Conservation (phyloP, 2,888 invertebrate genomes). For the Tetramorium bicarinatum region DNA sequence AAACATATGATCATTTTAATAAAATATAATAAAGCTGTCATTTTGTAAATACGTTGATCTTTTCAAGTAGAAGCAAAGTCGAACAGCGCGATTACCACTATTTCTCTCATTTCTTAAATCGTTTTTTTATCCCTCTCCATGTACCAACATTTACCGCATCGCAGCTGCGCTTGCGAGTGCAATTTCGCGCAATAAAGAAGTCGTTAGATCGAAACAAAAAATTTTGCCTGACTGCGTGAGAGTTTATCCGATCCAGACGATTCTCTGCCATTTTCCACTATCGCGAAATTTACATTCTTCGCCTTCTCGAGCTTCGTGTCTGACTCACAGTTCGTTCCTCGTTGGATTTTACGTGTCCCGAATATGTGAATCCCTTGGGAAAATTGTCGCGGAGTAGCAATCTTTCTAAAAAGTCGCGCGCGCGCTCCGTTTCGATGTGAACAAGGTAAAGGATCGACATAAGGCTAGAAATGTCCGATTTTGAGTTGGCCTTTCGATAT, state of each 20-base stretch:
- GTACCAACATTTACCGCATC: neutral
- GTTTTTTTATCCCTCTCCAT: neutral
- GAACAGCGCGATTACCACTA: neutral
- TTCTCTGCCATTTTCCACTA: neutral
- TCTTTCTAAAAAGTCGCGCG: slow-evolving; percentile 59
- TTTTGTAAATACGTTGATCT: neutral
- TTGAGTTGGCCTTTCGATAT: neutral
- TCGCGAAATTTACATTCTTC: slow-evolving; percentile 56
- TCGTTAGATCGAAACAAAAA: slow-evolving; percentile 24
- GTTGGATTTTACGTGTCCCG: slow-evolving; percentile 33
- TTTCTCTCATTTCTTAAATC: slow-evolving; percentile 1
- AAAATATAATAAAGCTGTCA: neutral
- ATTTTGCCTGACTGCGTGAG: neutral
- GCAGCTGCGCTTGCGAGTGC: neutral
- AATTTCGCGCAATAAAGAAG: slow-evolving; percentile 19
- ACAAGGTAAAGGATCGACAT: neutral
- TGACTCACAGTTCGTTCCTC: slow-evolving; percentile 53
- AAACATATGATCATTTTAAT: neutral
- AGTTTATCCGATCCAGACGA: slow-evolving; percentile 4
- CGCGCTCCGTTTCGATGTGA: slow-evolving; percentile 1
- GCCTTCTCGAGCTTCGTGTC: slow-evolving; percentile 30
- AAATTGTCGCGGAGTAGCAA: slow-evolving; percentile 42
- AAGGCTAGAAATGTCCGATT: neutral
- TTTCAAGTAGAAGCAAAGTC: neutral
- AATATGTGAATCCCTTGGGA: slow-evolving; percentile 32